Evolutionary conservation across 1,140 invertebrate genomes (phyloP), one percentile per base, ranked within the genome.

Genomic region (Elymnias hypermnestra): DNA sequence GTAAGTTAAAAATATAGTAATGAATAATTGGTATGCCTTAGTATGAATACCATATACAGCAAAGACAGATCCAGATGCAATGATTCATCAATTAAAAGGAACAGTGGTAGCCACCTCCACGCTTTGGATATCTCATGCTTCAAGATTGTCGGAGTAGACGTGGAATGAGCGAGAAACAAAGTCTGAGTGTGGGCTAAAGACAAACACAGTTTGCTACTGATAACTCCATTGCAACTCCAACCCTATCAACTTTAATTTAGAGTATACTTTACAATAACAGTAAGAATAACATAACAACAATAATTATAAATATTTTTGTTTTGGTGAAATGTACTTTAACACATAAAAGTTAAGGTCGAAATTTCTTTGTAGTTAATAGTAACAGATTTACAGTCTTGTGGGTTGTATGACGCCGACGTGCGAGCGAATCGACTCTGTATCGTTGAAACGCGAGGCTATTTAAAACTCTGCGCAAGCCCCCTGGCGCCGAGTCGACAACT

Each of bases 401-500:
- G n/a, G n/a, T n/a, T n/a, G n/a, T n/a, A 54, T 83, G 81, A 84
- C 76, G 78, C 67, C 64, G 77, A 72, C 31, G 14, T 9, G 4
- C 5, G 3, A 17, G 13, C 31, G 31, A 17, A 6, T 10, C 57
- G 73, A 70, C 57, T 72, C 63, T 57, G 74, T 54, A 53, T 57
- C 71, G 71, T 72, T 73, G 71, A 63, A 68, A 75, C 65, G 64
- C 63, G 72, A 82, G 78, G 84, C 84, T 87, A 87, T 87, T 87
- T 87, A 87, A 86, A 87, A 86, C 75, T 78, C 67, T 81, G 84
- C 84, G 84, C 84, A 87, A 67, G 81, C 74, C 74, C 76, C 72
- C 64, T 72, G 77, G 76, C 82, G 75, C 72, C 81, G 81, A 85
- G 81, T 82, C 72, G 67, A 73, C 69, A 40, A 69, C 73, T 82